Base-by-base conservation (phyloP, 1,140 invertebrate genomes). In the Cherax quadricarinatus region DNA sequence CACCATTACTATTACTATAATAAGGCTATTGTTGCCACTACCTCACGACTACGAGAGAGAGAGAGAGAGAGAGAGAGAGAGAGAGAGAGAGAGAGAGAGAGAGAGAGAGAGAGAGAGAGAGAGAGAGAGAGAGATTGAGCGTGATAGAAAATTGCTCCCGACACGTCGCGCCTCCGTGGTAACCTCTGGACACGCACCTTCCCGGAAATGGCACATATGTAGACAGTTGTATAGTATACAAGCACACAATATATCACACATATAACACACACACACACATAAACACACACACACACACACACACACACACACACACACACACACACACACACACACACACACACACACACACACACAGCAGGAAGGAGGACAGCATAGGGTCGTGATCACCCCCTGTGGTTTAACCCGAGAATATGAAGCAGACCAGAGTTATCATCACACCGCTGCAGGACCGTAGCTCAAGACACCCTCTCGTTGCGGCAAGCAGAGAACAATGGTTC, bases 221-320 rank as follows among this genome's bases (percentile, higher is more conserved):
- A 66, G 12, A 66, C 62, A 66, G 16, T 21, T 66, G 62, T 3
- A 16, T 5, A 14, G 14, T 66, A 66, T 12, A 66, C 12, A 66
- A 12, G 21, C 62, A 66, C 62, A 66, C 62, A 41, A 41, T 41
- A 41, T 41, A 41, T 41, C 30, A 41, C 30, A 41, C 30, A 41
- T 41, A 41, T 41, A 41, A 87, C 86, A 87, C 86, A 57, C 73
- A 87, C 86, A 87, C 86, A 57, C 86, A 87, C 73, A 57, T 16
- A 79, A 73, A 79, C 57, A 41, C 24, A 81, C 79, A 81, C 79
- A 81, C 79, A 81, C 79, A 51, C 48, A 81, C 48, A 51, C 41
- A 81, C 79, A 51, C n/a, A 81, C 79, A 81, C 79, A 81, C 48
- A 53, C 51, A 81, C 48, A 81, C 84, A 49, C 66, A 73, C 51